A percentile compares a stretch with the other conserved stretches of the same genome.
phyloP scores from a whole-genome alignment of 2,888 invertebrate species.

The Drosophila tripunctata region DNA sequence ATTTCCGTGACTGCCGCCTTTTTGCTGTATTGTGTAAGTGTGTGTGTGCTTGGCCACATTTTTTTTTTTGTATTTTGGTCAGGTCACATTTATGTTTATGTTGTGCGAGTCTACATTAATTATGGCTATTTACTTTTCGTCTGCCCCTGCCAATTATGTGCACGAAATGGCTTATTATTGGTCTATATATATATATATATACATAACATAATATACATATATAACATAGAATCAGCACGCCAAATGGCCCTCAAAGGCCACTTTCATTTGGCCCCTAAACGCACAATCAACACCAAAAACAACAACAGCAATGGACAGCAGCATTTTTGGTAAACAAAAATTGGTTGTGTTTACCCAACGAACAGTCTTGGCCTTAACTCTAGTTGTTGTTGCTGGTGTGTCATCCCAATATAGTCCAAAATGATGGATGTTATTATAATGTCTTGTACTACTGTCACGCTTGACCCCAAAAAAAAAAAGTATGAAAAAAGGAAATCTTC shows the following conservation, averaged over 20 bases:
- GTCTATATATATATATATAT: constrained; percentile 48
- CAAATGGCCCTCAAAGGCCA: constrained; percentile 68
- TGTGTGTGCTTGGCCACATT: constrained; percentile 5
- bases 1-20: constrained; percentile 49
- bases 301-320: constrained; percentile 22
- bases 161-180: constrained; percentile 77
- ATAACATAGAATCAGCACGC: constrained; percentile 53
- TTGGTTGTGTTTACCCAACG: constrained; percentile 59
- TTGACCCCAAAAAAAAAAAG: constrained; percentile 42
- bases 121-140: constrained; percentile 71
- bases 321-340: constrained; percentile 59
- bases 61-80: constrained; percentile 60
- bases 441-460: constrained; percentile 35
- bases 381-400: constrained; percentile 34
- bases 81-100: constrained; percentile 75
- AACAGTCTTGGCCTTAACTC: constrained; percentile 41
- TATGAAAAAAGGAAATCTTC: background rate
- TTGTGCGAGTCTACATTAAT: constrained; percentile 69
- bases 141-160: constrained; percentile 69
- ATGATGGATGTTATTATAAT: constrained; percentile 76
- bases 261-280: constrained; percentile 64
- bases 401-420: constrained; percentile 52
- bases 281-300: constrained; percentile 51
- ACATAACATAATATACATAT: constrained; percentile 15
- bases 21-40: background rate